Evolutionary conservation across 1,140 invertebrate genomes (phyloP).

Genomic region (Drosophila lowei): DNA sequence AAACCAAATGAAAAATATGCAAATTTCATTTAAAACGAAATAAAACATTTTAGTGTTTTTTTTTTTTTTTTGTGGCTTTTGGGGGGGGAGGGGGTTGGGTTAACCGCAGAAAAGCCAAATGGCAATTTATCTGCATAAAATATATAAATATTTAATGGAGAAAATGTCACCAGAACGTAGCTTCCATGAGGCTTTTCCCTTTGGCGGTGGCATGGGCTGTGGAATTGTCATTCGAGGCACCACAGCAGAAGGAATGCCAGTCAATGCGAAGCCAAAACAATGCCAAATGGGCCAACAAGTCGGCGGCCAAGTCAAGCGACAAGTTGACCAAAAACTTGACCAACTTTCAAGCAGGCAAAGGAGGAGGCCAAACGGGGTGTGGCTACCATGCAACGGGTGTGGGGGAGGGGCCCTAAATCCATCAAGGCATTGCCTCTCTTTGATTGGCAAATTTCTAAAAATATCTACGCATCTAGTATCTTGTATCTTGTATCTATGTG

Average conservation of each 20-base stretch:
- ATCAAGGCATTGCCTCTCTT: slow-evolving; percentile 34
- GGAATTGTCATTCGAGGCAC: neutral
- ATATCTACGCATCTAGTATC: slow-evolving; percentile 32
- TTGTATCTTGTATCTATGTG: slow-evolving; percentile 1
- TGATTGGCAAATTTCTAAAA: slow-evolving; percentile 70
- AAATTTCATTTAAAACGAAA: slow-evolving; percentile 41
- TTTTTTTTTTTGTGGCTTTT: neutral
- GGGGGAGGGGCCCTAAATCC: slow-evolving; percentile 4
- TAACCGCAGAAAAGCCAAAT: slow-evolving; percentile 61
- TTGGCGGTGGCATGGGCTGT: too few relatives aligned
- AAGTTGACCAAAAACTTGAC: slow-evolving; percentile 61
- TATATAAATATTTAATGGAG: slow-evolving; percentile 56
- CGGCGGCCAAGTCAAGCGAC: slow-evolving; percentile 37
- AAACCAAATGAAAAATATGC: slow-evolving; percentile 70
- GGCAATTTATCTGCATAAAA: slow-evolving; percentile 66
- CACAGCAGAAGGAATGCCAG: slow-evolving; percentile 31
- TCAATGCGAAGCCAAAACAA: slow-evolving; percentile 60
- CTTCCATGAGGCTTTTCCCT: too few relatives aligned
- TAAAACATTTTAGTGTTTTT: slow-evolving; percentile 39
- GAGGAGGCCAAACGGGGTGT: slow-evolving; percentile 13
- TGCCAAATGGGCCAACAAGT: slow-evolving; percentile 46
- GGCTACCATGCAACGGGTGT: slow-evolving; percentile 19
- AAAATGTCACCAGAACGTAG: slow-evolving; percentile 13
- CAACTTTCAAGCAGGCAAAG: slow-evolving; percentile 24
- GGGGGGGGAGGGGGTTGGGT: neutral